These are phyloP conservation scores for Notechis scutatus DNA, from an alignment of 2,113 vertebrate genomes.

Conservation along the genomic window DNA sequence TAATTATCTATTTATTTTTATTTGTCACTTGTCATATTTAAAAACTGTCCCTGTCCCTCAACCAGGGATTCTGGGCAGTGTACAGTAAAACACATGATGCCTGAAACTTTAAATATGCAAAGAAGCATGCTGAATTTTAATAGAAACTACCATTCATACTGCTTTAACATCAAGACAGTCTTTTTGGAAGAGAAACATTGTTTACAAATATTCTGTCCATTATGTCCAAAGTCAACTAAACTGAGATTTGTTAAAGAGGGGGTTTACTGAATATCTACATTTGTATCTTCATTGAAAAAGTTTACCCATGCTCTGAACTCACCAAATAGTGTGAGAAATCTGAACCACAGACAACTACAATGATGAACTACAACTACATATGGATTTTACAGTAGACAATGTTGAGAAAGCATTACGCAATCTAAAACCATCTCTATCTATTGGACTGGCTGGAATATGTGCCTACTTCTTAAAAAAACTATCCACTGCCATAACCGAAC, in stretches of 20 bases:
- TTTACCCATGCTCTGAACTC: not conserved
- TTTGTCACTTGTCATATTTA: not conserved
- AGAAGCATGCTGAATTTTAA: not conserved
- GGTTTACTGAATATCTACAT: not conserved
- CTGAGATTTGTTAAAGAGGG: not conserved
- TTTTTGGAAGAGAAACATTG: not conserved
- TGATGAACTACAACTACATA: too few species aligned
- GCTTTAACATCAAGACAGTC: not conserved
- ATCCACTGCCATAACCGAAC: too few species aligned
- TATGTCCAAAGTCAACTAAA: not conserved
- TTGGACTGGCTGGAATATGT: too few species aligned
- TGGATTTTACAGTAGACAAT: too few species aligned
- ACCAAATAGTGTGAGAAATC: not conserved
- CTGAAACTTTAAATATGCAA: not conserved
- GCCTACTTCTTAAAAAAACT: too few species aligned
- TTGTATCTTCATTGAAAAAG: not conserved
- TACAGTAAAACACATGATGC: not conserved
- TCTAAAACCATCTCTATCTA: too few species aligned
- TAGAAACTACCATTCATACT: not conserved
- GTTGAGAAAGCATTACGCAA: too few species aligned
- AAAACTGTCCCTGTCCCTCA: not conserved
- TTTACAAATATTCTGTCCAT: not conserved
- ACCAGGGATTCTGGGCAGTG: not conserved
- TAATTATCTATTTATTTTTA: not conserved
- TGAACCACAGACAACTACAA: too few species aligned